Conservation (phyloP, 2,888 invertebrate genomes). For the Phragmatobia fuliginosa region DNA sequence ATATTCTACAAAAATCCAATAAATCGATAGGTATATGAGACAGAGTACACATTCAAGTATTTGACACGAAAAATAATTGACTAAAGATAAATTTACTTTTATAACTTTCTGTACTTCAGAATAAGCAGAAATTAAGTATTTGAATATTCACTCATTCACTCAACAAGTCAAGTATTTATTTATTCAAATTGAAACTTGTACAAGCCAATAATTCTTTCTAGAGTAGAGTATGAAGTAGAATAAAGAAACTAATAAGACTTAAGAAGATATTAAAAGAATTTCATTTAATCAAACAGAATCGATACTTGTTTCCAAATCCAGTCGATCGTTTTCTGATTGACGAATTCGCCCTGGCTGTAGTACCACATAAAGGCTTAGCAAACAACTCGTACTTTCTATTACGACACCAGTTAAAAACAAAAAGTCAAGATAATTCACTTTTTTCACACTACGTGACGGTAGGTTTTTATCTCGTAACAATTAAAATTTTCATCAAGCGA, state of each 20-base stretch:
- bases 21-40: background rate
- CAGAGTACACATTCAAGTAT: background rate
- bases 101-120: background rate
- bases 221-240: background rate
- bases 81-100: background rate
- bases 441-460: background rate
- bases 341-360: background rate
- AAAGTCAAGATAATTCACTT: background rate
- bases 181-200: no score
- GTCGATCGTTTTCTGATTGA: no score
- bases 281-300: background rate
- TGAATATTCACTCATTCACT: no score
- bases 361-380: background rate
- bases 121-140: background rate
- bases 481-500: conserved; percentile 1
- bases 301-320: background rate
- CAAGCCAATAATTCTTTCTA: background rate
- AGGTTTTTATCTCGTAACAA: background rate
- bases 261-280: background rate
- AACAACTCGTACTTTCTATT: background rate
- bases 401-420: background rate
- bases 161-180: no score
- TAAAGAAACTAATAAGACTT: background rate
- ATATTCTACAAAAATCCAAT: background rate
- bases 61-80: background rate